Percentiles rank a stretch among this genome's conserved stretches.
phyloP scores from a whole-genome alignment of 2,113 vertebrate species.

The Apodemus speciosus region DNA sequence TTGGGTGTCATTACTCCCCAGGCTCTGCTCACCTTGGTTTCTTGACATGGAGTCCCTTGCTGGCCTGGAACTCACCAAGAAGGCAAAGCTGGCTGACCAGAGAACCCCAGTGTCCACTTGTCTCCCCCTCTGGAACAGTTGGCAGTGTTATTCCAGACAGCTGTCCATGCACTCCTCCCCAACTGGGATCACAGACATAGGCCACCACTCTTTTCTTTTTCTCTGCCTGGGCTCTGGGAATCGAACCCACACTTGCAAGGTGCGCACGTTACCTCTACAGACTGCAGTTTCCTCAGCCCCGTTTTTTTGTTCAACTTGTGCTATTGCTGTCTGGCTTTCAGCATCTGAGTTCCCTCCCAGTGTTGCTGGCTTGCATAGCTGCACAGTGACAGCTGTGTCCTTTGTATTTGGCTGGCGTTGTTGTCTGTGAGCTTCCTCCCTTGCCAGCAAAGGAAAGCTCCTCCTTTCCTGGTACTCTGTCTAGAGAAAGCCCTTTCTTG shows the following conservation, averaged over 20 bases:
- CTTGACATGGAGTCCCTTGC: not conserved
- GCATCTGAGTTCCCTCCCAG: not conserved
- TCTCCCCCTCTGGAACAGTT: not conserved
- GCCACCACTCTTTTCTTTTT: too few relatives aligned
- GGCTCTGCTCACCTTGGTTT: not conserved
- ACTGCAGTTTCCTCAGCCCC: not conserved
- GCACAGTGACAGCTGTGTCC: not conserved
- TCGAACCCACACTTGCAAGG: not conserved
- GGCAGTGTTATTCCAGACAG: not conserved
- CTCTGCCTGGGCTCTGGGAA: not conserved
- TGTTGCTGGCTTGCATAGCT: not conserved
- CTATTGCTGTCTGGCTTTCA: not conserved
- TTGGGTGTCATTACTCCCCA: not conserved
- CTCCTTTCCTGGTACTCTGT: not conserved
- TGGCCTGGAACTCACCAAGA: not conserved
- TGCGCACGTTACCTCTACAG: not conserved
- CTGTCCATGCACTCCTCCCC: not conserved
- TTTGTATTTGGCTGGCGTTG: not conserved
- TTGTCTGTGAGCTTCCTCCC: not conserved
- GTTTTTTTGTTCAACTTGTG: not conserved
- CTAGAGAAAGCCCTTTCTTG: conserved; percentile 7
- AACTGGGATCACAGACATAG: too few relatives aligned
- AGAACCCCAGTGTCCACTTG: not conserved
- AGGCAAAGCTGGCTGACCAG: not conserved
- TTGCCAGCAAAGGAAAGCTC: not conserved